Evolutionary conservation across 2,797 vertebrate species (phyloP).

Genomic region (Aulostomus chinensis): DNA sequence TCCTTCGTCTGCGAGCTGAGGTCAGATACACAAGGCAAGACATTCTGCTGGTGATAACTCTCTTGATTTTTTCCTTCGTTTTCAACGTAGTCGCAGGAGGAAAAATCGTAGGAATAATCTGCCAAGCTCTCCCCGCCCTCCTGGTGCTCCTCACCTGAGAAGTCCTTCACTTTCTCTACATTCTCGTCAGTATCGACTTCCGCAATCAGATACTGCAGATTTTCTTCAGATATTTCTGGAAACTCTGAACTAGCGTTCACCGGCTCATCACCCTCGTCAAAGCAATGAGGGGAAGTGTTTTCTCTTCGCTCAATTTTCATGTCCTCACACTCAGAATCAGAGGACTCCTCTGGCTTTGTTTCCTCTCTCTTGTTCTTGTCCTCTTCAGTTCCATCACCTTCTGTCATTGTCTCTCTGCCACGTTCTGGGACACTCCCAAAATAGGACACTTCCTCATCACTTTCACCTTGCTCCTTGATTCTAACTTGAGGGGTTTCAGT

Average conservation of each 20-base stretch:
- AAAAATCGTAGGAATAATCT: slow-evolving; percentile 78
- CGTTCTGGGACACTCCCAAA: slow-evolving; percentile 43
- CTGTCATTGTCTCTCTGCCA: slow-evolving; percentile 17
- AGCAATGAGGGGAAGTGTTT: background rate
- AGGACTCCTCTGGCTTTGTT: slow-evolving; percentile 9
- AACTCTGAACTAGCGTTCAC: slow-evolving; percentile 20
- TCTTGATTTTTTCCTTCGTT: slow-evolving; percentile 13
- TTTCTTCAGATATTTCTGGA: slow-evolving; percentile 39
- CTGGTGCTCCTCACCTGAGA: slow-evolving; percentile 78
- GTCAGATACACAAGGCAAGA: slow-evolving; percentile 1
- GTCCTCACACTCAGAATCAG: slow-evolving; percentile 26
- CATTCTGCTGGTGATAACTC: background rate
- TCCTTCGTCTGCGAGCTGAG: background rate
- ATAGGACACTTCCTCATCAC: slow-evolving; percentile 52
- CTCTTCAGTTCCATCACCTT: slow-evolving; percentile 31
- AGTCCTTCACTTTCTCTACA: slow-evolving; percentile 66
- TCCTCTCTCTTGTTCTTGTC: slow-evolving; percentile 24
- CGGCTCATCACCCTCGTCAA: slow-evolving; percentile 4
- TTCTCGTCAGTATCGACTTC: slow-evolving; percentile 30
- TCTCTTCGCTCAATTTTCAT: slow-evolving; percentile 23
- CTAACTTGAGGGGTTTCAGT: slow-evolving; percentile 47
- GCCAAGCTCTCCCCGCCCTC: slow-evolving; percentile 77
- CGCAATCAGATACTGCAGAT: slow-evolving; percentile 36
- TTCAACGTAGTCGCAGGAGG: slow-evolving; percentile 65
- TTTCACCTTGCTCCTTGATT: slow-evolving; percentile 48